A percentile compares a stretch with the other conserved stretches of the same genome.
These are phyloP conservation scores for Cetonia aurata DNA, from an alignment of 2,888 invertebrate genomes.

Conservation along the genomic window DNA sequence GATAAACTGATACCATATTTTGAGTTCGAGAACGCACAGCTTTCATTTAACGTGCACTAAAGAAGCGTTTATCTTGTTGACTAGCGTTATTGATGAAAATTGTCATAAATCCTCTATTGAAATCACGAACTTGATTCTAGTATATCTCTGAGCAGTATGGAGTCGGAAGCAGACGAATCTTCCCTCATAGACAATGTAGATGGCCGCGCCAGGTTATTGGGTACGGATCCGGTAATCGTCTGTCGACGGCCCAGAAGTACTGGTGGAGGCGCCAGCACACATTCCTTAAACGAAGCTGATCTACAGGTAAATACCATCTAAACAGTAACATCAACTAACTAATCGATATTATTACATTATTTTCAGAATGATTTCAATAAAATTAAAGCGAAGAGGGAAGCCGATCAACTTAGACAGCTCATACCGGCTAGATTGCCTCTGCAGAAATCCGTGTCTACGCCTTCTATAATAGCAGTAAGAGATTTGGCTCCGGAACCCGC, in stretches of 20 bases:
- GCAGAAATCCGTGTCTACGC: conserved; percentile 92
- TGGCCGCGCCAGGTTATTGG: conserved; percentile 69
- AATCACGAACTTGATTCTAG: conserved; percentile 62
- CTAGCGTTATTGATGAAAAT: too few species aligned
- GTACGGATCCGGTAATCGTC: conserved; percentile 67
- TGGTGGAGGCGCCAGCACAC: conserved; percentile 75
- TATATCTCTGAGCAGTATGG: conserved; percentile 83
- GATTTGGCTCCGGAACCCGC: conserved; percentile 72
- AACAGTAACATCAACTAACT: neutral
- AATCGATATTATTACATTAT: neutral
- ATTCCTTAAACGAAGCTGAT: conserved; percentile 90
- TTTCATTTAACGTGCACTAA: too few species aligned
- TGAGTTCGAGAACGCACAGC: too few species aligned
- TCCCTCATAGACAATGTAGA: conserved; percentile 68
- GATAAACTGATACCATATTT: too few species aligned
- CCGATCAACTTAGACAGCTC: conserved; percentile 67
- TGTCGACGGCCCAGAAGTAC: conserved; percentile 65
- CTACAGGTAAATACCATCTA: conserved; percentile 74
- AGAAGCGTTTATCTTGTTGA: too few species aligned
- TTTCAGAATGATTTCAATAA: conserved; percentile 81
- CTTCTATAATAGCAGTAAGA: conserved; percentile 83
- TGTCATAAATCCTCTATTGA: neutral
- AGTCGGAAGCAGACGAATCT: conserved; percentile 86
- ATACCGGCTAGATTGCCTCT: conserved; percentile 80
- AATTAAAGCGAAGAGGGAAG: conserved; percentile 73